These are phyloP conservation scores for Corydoras sp. DNA, from an alignment of 2,113 vertebrate species.

Conservation along the genomic window DNA sequence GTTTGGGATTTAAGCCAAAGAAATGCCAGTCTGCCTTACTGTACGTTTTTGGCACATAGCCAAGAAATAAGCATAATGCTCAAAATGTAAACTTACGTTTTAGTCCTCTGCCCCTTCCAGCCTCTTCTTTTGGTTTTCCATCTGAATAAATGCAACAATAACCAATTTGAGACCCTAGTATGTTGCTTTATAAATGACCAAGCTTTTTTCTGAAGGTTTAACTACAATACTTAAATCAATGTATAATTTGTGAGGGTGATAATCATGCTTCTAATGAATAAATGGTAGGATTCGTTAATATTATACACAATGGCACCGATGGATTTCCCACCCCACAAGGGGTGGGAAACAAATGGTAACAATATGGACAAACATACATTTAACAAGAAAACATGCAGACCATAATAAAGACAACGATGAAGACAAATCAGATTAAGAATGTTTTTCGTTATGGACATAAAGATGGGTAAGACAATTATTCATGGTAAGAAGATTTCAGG, in stretches of 20 bases:
- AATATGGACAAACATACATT: slow-evolving; percentile 35
- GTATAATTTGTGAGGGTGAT: slow-evolving; percentile 25
- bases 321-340: slow-evolving; percentile 5
- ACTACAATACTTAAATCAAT: not conserved
- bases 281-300: slow-evolving; percentile 5
- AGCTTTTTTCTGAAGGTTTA: not conserved
- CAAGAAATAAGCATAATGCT: not conserved
- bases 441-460: slow-evolving; percentile 34
- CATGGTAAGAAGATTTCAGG: slow-evolving; percentile 32
- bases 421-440: slow-evolving; percentile 37
- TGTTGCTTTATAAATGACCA: not conserved
- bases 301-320: slow-evolving; percentile 2
- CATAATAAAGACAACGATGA: slow-evolving; percentile 34
- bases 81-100: slow-evolving; percentile 71
- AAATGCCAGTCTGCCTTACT: no score
- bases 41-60: no score
- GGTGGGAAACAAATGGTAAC: slow-evolving; percentile 1
- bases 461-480: slow-evolving; percentile 54
- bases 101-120: slow-evolving; percentile 73
- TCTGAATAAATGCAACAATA: slow-evolving; percentile 65
- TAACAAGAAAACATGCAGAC: slow-evolving; percentile 24
- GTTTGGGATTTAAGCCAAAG: no score
- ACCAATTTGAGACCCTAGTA: not conserved
- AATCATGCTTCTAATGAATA: slow-evolving; percentile 36
- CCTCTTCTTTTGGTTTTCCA: slow-evolving; percentile 82